These are phyloP conservation scores for Anoplolepis gracilipes DNA, from an alignment of 1,140 invertebrate genomes.

Conservation along the genomic window DNA sequence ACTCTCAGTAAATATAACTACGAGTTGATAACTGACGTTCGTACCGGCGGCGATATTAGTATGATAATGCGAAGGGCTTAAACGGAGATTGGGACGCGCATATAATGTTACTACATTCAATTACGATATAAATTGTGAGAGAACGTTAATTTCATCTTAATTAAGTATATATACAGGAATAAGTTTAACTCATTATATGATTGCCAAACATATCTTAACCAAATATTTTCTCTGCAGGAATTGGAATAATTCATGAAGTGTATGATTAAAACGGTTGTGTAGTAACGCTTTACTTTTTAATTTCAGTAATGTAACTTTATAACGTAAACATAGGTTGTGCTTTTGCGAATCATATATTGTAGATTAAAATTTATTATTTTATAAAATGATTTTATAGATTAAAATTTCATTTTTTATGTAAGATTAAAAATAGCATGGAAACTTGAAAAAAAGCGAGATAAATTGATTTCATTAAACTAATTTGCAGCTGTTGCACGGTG, in stretches of 20 bases:
- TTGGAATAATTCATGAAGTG: not conserved
- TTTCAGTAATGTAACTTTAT: not conserved
- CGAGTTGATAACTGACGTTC: constrained; percentile 38
- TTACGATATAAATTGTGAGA: constrained; percentile 29
- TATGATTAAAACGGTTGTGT: not conserved
- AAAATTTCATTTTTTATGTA: not conserved
- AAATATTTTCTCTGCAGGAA: not conserved
- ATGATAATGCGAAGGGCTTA: constrained; percentile 46
- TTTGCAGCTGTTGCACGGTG: not conserved
- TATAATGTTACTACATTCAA: constrained; percentile 16
- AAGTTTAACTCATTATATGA: not conserved
- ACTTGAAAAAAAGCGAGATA: not conserved
- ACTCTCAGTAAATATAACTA: constrained; percentile 42
- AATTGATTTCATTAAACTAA: constrained; percentile 9
- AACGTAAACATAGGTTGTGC: not conserved
- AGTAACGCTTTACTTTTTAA: not conserved
- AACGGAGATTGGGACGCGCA: too few species aligned
- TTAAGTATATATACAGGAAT: not conserved
- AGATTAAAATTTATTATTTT: not conserved
- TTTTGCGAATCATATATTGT: not conserved
- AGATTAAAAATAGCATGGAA: not conserved
- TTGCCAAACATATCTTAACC: not conserved
- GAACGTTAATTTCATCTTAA: constrained; percentile 17
- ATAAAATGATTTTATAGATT: too few species aligned
- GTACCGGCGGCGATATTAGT: constrained; percentile 44